Base-by-base conservation (phyloP, 1,140 invertebrate species). In the Drosophila arizonae region DNA sequence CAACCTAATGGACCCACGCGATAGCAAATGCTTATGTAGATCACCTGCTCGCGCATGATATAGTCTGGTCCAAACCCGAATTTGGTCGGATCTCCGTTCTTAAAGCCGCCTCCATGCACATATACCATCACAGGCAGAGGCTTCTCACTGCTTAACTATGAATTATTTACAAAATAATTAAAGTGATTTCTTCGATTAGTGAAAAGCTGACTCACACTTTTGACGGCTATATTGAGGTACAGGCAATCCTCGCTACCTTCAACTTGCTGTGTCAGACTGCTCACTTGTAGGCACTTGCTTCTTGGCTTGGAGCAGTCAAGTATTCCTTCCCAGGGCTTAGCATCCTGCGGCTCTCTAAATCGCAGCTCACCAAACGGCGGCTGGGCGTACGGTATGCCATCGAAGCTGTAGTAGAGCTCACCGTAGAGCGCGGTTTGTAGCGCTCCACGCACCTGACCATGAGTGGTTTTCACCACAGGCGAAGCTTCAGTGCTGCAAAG, bases 51-150 rank as follows among this genome's bases (percentile, higher is more conserved):
- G 11, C 76, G 92, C 91, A 93, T 93, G 11, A 95, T 93, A 64
- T 95, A 93, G 52, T 94, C 93, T 0, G 94, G 93, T 10, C 92
- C 65, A 71, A 81, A 89, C 6, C 51, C 55, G 1, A 41, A 70
- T 6, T 76, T 72, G 0, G 86, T 65, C 6, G 74, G 92, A 26
- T 93, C 93, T 2, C 94, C 94, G 4, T 77, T 62, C 21, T 91
- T 88, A 70, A 95, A 95, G 21, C 76, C 93, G 9, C 96, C 96
- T 1, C 95, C 95, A 89, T 96, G 94, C 36, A 96, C 93, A 90
- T 93, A 96, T 0, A 96, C 93, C 91, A 96, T 93, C 0, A 96
- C 94, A 0, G 95, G 94, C 28, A 85, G 56, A 17, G 72, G 76
- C 10, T 87, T 74, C 5, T 80, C 69, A 10, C 81, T 79, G 0